phyloP scores from a whole-genome alignment of 2,113 vertebrate genomes.

The Melanocharis versteri region DNA sequence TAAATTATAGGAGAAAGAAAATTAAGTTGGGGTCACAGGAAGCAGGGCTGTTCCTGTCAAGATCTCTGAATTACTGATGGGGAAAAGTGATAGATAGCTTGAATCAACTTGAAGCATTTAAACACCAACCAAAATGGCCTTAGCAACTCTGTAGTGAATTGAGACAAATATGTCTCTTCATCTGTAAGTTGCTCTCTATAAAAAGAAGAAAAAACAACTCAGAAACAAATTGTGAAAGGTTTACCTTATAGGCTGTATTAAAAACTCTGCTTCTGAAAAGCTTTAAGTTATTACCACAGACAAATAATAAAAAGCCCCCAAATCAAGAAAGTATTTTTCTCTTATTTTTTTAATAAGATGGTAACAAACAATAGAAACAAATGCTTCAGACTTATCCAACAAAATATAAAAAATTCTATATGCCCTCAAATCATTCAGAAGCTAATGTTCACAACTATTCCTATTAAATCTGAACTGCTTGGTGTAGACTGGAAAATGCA shows the following conservation, averaged over 20 bases:
- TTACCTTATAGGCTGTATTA: not conserved
- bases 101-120: not conserved
- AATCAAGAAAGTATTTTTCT: not conserved
- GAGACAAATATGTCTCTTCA: not conserved
- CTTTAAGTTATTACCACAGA: not conserved
- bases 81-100: not conserved
- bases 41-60: not conserved
- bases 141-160: not conserved
- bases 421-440: not conserved
- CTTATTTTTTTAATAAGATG: not conserved
- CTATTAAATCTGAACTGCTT: slow-evolving; percentile 27
- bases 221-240: not conserved
- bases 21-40: not conserved
- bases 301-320: not conserved
- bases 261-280: not conserved
- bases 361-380: slow-evolving; percentile 21
- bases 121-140: not conserved
- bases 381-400: not conserved
- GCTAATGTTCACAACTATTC: not conserved
- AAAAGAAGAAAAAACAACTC: not conserved
- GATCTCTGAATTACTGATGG: not conserved
- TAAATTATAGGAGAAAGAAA: not conserved
- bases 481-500: slow-evolving; percentile 14
- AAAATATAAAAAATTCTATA: not conserved
- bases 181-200: not conserved